Conservation (phyloP, 2,113 vertebrate genomes). For the Tretioscincus oriximinensis region DNA sequence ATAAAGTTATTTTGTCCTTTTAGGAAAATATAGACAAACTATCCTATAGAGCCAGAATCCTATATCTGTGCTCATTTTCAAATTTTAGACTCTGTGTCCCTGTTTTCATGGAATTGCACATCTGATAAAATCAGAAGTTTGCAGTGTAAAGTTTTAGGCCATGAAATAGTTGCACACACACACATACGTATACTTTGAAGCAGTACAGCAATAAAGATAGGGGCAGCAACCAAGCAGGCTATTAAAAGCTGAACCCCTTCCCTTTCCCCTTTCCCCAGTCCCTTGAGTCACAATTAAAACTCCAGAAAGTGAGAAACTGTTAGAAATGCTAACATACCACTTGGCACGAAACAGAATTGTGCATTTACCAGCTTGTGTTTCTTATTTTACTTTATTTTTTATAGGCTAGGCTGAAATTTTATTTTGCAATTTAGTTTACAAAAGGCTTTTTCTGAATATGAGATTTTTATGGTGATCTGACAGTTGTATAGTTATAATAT, state of each 20-base stretch:
- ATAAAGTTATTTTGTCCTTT: too few relatives aligned
- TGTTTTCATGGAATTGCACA: not conserved
- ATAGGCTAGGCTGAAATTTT: slow-evolving; percentile 67
- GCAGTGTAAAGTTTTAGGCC: slow-evolving; percentile 82
- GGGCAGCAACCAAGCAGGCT: slow-evolving; percentile 73
- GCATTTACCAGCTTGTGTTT: slow-evolving; percentile 67
- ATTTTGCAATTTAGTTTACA: slow-evolving; percentile 66
- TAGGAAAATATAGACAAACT: too few relatives aligned
- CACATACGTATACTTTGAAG: slow-evolving; percentile 44
- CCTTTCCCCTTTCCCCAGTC: slow-evolving; percentile 66
- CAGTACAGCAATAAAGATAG: slow-evolving; percentile 78
- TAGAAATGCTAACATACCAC: slow-evolving; percentile 72
- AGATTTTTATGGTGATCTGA: slow-evolving; percentile 58
- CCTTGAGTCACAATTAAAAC: slow-evolving; percentile 82
- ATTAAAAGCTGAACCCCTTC: slow-evolving; percentile 71
- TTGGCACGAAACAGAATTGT: slow-evolving; percentile 68
- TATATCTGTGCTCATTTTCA: too few relatives aligned
- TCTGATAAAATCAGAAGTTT: slow-evolving; percentile 89
- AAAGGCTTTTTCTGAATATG: slow-evolving; percentile 65
- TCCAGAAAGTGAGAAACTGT: slow-evolving; percentile 76
- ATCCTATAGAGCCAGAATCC: too few relatives aligned
- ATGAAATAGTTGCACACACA: slow-evolving; percentile 71
- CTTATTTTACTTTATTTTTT: slow-evolving; percentile 72
- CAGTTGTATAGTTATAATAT: slow-evolving; percentile 58
- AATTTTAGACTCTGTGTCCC: too few relatives aligned